Evolutionary conservation across 2,113 vertebrate genomes (phyloP), one percentile per base, ranked within the genome.

Genomic region (Ammodramus savannarum): DNA sequence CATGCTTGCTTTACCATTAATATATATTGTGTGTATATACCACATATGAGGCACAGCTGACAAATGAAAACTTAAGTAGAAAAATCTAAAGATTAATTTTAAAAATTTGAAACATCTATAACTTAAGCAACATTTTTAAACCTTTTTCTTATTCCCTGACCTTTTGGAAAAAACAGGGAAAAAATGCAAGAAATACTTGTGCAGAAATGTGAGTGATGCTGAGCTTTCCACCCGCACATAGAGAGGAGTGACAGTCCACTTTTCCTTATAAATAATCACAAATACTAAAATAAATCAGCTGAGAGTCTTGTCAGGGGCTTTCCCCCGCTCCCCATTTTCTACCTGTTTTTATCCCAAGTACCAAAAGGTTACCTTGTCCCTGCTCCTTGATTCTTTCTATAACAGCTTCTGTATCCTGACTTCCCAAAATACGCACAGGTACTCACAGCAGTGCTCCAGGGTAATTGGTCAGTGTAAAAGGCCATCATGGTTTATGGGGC

Each of bases 381-480:
- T 71, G 52, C 25, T 74, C 27, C 18, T 90, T 59, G 10, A 29
- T 39, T 78, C 59, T 86, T 86, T 74, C 51, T 61, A 1, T 67
- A 80, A 51, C 27, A 92, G 31, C 17, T 83, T 85, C 74, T 43
- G 22, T 73, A 59, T 23, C 63, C 23, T 71, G 49, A 77, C 63
- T 97, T 85, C 58, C 3, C 8, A 88, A 94, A 95, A 90, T 84
- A 73, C 26, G 25, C 78, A n/a, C 55, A 44, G 67, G 21, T 51
- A 74, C 34, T 94, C 48, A 34, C 31, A 34, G 36, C 52, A 82
- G 48, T 58, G 18, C 62, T 80, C 38, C 0, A 6, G 89, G 38
- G 58, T 93, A 88, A 90, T 22, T 91, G 92, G 52, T 73, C 67
- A 78, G 69, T 68, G 44, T 38, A 71, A 95, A 92, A 95, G 68